Evolutionary conservation across 2,888 invertebrate genomes (phyloP).

Genomic region (Rhogogaster chlorosoma): DNA sequence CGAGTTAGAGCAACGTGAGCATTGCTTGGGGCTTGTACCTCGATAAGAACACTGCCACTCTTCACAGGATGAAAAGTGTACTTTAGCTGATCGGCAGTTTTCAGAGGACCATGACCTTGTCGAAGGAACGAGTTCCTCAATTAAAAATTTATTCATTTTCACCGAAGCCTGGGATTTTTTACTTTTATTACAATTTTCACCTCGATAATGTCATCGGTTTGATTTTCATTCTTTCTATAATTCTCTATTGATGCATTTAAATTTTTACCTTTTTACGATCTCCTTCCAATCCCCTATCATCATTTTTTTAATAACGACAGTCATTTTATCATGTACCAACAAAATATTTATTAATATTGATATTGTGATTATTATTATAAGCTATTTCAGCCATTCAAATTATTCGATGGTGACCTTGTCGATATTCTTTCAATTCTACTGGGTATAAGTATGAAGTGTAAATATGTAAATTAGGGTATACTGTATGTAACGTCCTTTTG

Average conservation of each 20-base stretch:
- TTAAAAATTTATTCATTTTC: constrained; percentile 9
- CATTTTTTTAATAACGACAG: not conserved
- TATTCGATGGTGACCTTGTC: not conserved
- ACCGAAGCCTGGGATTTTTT: not conserved
- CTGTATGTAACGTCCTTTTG: not conserved
- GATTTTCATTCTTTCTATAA: constrained; percentile 6
- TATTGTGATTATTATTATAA: not conserved
- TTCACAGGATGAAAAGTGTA: constrained; percentile 82
- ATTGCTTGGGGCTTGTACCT: constrained; percentile 83
- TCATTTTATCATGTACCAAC: not conserved
- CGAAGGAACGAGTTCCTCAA: constrained; percentile 20
- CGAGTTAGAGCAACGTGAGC: constrained; percentile 83
- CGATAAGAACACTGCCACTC: constrained; percentile 80
- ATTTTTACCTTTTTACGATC: not conserved
- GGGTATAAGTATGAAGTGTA: not conserved
- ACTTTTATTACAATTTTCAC: not conserved
- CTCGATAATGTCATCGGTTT: constrained; percentile 41
- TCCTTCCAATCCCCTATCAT: not conserved
- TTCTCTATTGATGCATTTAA: not conserved
- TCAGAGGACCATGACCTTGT: constrained; percentile 80
- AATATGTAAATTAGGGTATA: not conserved
- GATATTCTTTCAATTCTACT: not conserved
- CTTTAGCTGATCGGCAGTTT: constrained; percentile 81
- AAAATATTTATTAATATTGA: not conserved
- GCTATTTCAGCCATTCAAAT: not conserved